Base-by-base conservation (phyloP, 2,888 invertebrate genomes). In the Poecilobothrus nobilitatus region DNA sequence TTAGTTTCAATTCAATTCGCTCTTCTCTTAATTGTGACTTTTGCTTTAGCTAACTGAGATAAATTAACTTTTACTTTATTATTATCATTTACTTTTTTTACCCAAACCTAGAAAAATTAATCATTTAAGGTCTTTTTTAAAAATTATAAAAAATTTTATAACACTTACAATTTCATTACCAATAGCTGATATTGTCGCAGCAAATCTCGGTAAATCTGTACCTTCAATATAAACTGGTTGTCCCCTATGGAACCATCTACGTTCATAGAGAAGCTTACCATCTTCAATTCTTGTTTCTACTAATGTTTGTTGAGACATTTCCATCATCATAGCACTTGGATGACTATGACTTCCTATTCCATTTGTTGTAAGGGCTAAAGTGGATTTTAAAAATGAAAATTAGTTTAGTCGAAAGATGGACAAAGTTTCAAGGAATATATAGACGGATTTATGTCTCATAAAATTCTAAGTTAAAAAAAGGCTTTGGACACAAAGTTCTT, bases 161-260 rank as follows among this genome's bases (percentile, higher is more conserved):
- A 1, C 20, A 75, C 86, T 83, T 77, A 95, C 94, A 83, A 91
- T 91, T 82, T 95, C 94, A 70, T 91, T 91, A 66, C 93, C 93
- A 76, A 97, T 94, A 62, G 93, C 92, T 70, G 93, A 92, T 78
- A 97, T 95, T 74, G 94, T 91, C 1, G 91, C 97, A 65, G 93
- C 89, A 79, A 94, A 94, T 78, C 92, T 88, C 6, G 90, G 86
- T 77, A 90, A 84, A 74, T 96, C 96, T 73, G 91, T 89, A 21
- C 95, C 94, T 82, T 95, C 95, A 4, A 95, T 90, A 80, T 91
- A 94, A 53, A 97, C 91, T 72, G 93, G 91, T 83, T 97, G 96
- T 0, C 96, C 96, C 71, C 96, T 86, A 78, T 96, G 95, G 83
- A 91, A 97, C 97, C 97, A 97, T 78, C 94, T 87, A 73, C 95